Evolutionary conservation across 1,140 invertebrate genomes (phyloP), one percentile per base, ranked within the genome.

Genomic region (Leptinotarsa texana): DNA sequence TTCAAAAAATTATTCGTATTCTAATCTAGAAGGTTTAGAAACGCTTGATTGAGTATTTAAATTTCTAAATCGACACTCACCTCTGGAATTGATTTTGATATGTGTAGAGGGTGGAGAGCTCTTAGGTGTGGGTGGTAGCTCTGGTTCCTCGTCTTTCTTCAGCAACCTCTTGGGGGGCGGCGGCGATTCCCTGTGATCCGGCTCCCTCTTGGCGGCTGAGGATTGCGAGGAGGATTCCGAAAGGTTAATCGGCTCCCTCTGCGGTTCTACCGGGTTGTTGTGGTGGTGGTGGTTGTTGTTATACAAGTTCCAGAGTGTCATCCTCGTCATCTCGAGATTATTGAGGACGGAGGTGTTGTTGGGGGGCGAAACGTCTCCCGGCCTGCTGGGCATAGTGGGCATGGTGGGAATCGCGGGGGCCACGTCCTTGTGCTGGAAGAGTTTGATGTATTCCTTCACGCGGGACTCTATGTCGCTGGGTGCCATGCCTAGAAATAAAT

Each of bases 1-100:
- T 42, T 42, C 8, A 42, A 3, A 42, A 42, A 42, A 42, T 42
- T 0, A 11, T 42, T 2, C 33, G 8, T 11, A 33, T 33, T 33
- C 33, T 33, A 8, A 33, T 11, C 1, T 11, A 33, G 2, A 33
- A 33, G 6, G 6, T 33, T 1, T 8, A 0, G 33, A 33, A 33
- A 33, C 33, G 8, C 8, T 11, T 42, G 33, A 42, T 0, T 33
- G 8, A 42, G 1, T 42, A 42, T 42, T 42, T 11, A 11, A 42
- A 42, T 0, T 42, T 42, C 33, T 42, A 65, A 65, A 69, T 17
- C 33, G 42, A 69, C 42, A 86, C 89, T 87, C 85, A 95, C 95
- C 94, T 91, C 94, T 89, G 77, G 93, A 95, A 75, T 93, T 92
- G 79, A 97, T 96, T 87, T 95, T 97, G 78, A 97, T 94, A 85